phyloP scores from a whole-genome alignment of 2,888 invertebrate genomes.

The Hirudinaria manillensis region DNA sequence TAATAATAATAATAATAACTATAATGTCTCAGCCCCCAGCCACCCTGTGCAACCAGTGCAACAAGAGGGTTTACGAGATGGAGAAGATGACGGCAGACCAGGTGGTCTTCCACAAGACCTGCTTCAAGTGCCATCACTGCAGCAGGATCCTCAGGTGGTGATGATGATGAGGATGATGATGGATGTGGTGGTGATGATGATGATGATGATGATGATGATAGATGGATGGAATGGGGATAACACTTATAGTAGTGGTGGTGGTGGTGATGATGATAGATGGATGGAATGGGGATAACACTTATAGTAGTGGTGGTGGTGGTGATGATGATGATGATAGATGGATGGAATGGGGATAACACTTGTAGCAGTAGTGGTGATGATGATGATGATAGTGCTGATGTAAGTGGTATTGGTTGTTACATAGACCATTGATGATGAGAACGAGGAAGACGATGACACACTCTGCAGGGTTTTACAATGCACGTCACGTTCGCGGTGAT shows the following conservation, averaged over 20 bases:
- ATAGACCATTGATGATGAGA: too few species aligned
- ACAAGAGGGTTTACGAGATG: conserved; percentile 89
- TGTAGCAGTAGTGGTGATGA: too few species aligned
- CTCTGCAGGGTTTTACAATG: too few species aligned
- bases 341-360: too few species aligned
- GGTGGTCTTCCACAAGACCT: conserved; percentile 83
- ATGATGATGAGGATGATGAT: background rate
- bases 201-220: conserved; percentile 9
- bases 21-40: conserved; percentile 14
- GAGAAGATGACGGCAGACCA: conserved; percentile 88
- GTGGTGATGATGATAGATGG: conserved; percentile 1
- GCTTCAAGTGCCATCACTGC: conserved; percentile 88
- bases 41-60: conserved; percentile 69
- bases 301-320: background rate
- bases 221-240: background rate
- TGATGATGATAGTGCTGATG: too few species aligned
- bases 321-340: background rate
- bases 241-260: background rate
- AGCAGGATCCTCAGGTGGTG: conserved; percentile 79
- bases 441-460: too few species aligned
- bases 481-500: too few species aligned
- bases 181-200: background rate
- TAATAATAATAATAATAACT: too few species aligned
- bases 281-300: background rate
- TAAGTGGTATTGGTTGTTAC: too few species aligned